A percentile compares a stretch with the other conserved stretches of the same genome.
Conservation (phyloP, 2,113 vertebrate genomes). For the Miniopterus natalensis region DNA sequence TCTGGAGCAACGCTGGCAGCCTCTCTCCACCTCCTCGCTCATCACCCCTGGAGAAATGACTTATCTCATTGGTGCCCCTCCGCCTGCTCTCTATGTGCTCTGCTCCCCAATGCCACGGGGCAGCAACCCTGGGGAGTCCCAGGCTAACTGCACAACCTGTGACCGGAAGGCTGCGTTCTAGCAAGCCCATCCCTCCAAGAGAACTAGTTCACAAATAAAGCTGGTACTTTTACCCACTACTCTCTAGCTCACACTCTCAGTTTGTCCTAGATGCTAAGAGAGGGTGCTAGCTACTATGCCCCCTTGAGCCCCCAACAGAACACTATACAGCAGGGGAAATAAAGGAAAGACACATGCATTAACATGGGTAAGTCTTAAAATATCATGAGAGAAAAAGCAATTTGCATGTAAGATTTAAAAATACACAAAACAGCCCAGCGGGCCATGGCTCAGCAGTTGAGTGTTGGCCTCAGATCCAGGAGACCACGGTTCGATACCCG, state of each 20-base stretch:
- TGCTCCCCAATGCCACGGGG: background rate
- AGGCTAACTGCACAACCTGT: background rate
- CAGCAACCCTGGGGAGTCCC: background rate
- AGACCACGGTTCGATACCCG: too few species aligned
- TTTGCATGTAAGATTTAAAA: conserved; percentile 38
- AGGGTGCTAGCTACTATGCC: background rate
- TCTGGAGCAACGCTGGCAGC: background rate
- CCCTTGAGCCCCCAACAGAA: background rate
- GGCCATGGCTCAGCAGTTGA: too few species aligned
- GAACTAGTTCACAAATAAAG: background rate
- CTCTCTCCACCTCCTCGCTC: background rate
- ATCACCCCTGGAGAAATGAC: background rate
- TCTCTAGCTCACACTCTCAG: background rate
- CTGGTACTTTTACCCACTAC: background rate
- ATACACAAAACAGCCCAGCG: background rate
- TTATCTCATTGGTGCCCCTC: background rate
- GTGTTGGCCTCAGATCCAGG: too few species aligned
- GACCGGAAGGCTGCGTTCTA: background rate
- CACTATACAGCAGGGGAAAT: background rate
- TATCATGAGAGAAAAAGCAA: background rate
- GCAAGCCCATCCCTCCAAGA: background rate
- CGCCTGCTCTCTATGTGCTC: background rate
- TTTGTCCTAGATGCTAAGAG: background rate
- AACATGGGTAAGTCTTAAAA: conserved; percentile 2
- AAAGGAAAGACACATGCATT: background rate